phyloP scores from a whole-genome alignment of 2,113 vertebrate species.

The Hemichromis elongatus region DNA sequence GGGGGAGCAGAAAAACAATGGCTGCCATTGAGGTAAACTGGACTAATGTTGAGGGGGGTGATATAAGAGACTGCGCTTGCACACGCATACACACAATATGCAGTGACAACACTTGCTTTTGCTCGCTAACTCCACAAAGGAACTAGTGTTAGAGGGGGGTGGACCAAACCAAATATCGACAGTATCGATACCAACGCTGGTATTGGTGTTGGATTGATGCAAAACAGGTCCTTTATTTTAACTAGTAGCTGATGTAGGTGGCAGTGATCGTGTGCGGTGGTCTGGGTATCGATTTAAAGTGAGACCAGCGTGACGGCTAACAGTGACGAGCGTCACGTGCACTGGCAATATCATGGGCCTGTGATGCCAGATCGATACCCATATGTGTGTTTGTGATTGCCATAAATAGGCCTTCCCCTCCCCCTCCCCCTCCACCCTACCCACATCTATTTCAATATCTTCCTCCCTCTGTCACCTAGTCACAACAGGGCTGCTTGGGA shows the following conservation, averaged over 20 bases:
- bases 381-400: slow-evolving; percentile 21
- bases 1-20: slow-evolving; percentile 24
- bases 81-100: not conserved
- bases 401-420: not conserved
- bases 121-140: not conserved
- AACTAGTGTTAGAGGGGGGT: not conserved
- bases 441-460: not conserved
- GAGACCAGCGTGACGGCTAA: slow-evolving; percentile 40
- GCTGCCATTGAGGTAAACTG: slow-evolving; percentile 45
- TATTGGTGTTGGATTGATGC: not conserved
- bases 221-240: not conserved
- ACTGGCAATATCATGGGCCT: not conserved
- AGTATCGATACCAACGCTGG: not conserved
- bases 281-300: slow-evolving; percentile 39
- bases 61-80: not conserved
- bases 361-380: slow-evolving; percentile 30
- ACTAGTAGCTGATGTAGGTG: not conserved
- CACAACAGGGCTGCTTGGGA: not conserved
- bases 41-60: slow-evolving; percentile 9
- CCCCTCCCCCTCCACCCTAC: not conserved
- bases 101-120: slow-evolving; percentile 17
- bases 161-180: not conserved
- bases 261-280: not conserved
- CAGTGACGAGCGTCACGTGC: slow-evolving; percentile 7
- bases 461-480: not conserved